A percentile compares a stretch with the other conserved stretches of the same genome.
These are phyloP conservation scores for Zeus faber DNA, from an alignment of 2,113 vertebrate species.

Conservation along the genomic window DNA sequence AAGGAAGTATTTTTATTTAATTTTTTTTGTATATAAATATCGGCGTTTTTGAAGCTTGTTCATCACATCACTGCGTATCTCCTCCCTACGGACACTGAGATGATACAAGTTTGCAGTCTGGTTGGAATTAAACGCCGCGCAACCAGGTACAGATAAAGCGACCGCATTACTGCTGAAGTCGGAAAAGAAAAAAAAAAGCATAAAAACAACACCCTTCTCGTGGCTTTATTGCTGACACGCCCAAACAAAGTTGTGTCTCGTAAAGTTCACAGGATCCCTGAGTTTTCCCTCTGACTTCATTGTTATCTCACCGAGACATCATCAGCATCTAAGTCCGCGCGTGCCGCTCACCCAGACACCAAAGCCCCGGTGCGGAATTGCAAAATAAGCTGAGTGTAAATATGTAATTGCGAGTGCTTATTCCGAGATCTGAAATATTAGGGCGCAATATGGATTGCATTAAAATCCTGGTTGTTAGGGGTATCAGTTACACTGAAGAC, in stretches of 20 bases:
- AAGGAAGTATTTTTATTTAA: no score
- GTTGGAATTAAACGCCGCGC: conserved; percentile 60
- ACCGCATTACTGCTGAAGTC: conserved; percentile 63
- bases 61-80: conserved; percentile 19
- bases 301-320: conserved; percentile 67
- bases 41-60: conserved; percentile 38
- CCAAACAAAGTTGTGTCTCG: conserved; percentile 60
- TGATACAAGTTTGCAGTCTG: conserved; percentile 41
- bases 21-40: conserved; percentile 41
- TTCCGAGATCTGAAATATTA: conserved; percentile 77
- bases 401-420: conserved; percentile 78
- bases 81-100: conserved; percentile 57
- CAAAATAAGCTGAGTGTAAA: conserved; percentile 77
- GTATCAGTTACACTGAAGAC: conserved; percentile 79
- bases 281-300: conserved; percentile 56
- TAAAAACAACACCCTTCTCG: conserved; percentile 18
- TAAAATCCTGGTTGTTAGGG: conserved; percentile 76
- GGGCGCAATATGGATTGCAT: conserved; percentile 74
- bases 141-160: conserved; percentile 71
- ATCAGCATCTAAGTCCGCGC: conserved; percentile 63
- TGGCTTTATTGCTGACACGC: conserved; percentile 70
- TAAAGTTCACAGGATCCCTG: conserved; percentile 41
- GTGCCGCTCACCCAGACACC: conserved; percentile 46
- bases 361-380: conserved; percentile 66
- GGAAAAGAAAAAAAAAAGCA: conserved; percentile 44